Percentiles rank a stretch among this genome's conserved stretches.
phyloP scores from a whole-genome alignment of 2,797 vertebrate species.

The Eurystomus glaucurus region DNA sequence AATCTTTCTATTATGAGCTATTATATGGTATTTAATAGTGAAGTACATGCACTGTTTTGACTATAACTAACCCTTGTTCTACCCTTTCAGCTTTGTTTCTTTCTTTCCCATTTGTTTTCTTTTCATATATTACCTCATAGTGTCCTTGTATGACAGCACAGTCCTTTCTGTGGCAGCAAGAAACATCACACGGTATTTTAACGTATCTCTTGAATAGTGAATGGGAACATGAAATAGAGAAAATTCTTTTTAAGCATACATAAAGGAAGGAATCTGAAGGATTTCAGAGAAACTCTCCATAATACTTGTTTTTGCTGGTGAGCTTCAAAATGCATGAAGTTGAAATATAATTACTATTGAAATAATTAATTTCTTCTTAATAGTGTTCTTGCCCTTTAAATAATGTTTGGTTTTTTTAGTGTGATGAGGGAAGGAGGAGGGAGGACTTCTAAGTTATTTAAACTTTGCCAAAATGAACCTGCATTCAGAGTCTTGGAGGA shows the following conservation, averaged over 20 bases:
- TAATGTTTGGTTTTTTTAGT: constrained; percentile 51
- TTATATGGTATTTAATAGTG: not conserved
- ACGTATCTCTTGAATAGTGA: not conserved
- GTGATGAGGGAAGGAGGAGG: constrained; percentile 68
- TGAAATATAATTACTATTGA: not conserved
- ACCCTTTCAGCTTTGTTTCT: not conserved
- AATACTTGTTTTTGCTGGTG: not conserved
- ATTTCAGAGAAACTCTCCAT: not conserved
- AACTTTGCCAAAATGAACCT: constrained; percentile 73
- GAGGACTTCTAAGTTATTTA: constrained; percentile 62
- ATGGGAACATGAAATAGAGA: not conserved
- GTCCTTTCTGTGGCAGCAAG: constrained; percentile 3
- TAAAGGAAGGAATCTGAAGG: not conserved
- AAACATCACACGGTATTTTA: not conserved
- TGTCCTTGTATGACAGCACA: not conserved
- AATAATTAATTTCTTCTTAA: constrained; percentile 30
- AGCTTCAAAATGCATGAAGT: not conserved
- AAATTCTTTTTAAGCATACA: not conserved
- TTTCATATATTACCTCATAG: not conserved
- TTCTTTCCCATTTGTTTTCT: not conserved
- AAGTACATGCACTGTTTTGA: not conserved
- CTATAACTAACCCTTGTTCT: not conserved
- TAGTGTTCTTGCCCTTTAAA: constrained; percentile 73
- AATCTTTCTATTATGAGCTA: not conserved
- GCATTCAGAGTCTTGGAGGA: constrained; percentile 42